A percentile compares a stretch with the other conserved stretches of the same genome.
phyloP scores from a whole-genome alignment of 2,888 invertebrate genomes.

The Nipponacmea schrenckii region DNA sequence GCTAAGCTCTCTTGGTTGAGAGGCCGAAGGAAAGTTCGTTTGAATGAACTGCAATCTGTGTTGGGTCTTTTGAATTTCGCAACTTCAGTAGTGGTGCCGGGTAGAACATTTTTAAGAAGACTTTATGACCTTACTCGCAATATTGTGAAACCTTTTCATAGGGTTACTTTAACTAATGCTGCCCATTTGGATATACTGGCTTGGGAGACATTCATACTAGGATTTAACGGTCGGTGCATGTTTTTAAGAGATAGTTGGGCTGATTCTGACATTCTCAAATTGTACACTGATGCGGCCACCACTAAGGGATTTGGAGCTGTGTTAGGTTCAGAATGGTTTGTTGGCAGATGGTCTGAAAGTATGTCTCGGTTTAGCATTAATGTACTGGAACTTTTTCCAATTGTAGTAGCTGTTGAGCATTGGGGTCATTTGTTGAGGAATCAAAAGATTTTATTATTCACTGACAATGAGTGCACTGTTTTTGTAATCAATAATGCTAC shows the following conservation, averaged over 20 bases:
- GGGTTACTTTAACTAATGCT: too few species aligned
- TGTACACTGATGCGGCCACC: constrained; percentile 7
- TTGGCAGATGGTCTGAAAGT: not conserved
- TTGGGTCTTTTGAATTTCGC: too few species aligned
- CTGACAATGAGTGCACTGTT: not conserved
- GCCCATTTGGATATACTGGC: too few species aligned
- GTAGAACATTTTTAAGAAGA: too few species aligned
- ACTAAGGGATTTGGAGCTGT: constrained; percentile 12
- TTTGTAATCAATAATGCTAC: not conserved
- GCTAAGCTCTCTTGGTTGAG: too few species aligned
- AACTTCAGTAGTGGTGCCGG: too few species aligned
- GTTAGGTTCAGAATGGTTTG: not conserved
- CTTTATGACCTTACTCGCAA: too few species aligned
- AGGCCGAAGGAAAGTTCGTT: too few species aligned
- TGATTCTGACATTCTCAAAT: not conserved
- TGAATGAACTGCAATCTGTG: too few species aligned
- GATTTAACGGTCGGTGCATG: too few species aligned
- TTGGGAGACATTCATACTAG: too few species aligned
- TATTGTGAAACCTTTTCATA: too few species aligned
- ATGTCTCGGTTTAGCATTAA: not conserved
- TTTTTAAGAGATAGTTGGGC: not conserved
- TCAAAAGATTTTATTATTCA: not conserved
- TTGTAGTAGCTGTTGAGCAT: not conserved
- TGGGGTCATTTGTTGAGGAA: not conserved
- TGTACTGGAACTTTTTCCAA: constrained; percentile 10